phyloP scores from a whole-genome alignment of 2,113 vertebrate genomes.

The Panthera tigris region DNA sequence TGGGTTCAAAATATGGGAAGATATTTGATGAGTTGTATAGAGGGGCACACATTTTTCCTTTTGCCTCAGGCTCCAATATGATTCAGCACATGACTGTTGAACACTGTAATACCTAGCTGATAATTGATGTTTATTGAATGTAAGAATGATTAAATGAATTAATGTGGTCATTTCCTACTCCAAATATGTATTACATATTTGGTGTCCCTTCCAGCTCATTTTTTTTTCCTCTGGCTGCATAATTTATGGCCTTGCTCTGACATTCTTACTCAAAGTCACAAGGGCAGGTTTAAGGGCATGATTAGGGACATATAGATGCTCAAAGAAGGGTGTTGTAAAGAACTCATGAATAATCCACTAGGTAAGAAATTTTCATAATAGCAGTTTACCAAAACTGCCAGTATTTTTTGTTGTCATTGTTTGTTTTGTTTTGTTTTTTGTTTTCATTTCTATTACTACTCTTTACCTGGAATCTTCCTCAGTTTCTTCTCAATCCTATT shows the following conservation, averaged over 20 bases:
- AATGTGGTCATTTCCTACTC: background rate
- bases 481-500: background rate
- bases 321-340: background rate
- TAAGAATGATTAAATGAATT: background rate
- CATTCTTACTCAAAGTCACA: background rate
- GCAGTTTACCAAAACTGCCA: conserved; percentile 14
- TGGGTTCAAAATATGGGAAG: background rate
- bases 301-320: background rate
- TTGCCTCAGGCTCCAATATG: background rate
- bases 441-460: background rate
- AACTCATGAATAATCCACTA: background rate
- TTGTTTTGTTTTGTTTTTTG: background rate
- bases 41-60: background rate
- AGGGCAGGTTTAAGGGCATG: background rate
- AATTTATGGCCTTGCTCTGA: background rate
- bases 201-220: background rate
- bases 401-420: no score
- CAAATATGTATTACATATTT: background rate
- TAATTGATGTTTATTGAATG: conserved; percentile 13
- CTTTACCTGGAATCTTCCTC: background rate
- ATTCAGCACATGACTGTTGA: background rate
- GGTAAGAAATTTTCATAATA: background rate
- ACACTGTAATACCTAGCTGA: background rate
- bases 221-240: background rate
- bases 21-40: background rate